A percentile compares a stretch with the other conserved stretches of the same genome.
These are phyloP conservation scores for Sphaeramia orbicularis DNA, from an alignment of 2,797 vertebrate genomes.

Conservation along the genomic window DNA sequence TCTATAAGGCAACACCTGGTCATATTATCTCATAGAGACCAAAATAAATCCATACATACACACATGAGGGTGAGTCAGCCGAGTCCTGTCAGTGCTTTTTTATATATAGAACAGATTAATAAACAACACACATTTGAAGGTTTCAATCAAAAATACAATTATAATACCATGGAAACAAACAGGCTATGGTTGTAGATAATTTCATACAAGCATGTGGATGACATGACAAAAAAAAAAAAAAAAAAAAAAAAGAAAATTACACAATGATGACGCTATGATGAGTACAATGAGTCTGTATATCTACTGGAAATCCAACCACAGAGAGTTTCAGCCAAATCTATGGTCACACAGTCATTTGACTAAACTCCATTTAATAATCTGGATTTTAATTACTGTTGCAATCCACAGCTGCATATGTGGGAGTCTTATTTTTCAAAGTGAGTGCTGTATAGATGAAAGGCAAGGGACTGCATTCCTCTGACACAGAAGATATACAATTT, in stretches of 20 bases:
- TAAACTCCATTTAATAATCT: constrained; percentile 31
- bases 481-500: constrained; percentile 57
- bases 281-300: background rate
- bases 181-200: background rate
- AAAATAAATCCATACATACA: constrained; percentile 33
- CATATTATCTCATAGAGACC: constrained; percentile 43
- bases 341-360: constrained; percentile 45
- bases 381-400: constrained; percentile 42
- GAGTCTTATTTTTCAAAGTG: constrained; percentile 19
- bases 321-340: constrained; percentile 40
- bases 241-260: background rate
- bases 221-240: background rate
- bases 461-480: constrained; percentile 39
- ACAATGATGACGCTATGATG: constrained; percentile 7
- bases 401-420: constrained; percentile 12
- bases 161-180: background rate
- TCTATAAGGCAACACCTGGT: constrained; percentile 53
- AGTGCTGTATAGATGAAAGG: constrained; percentile 17
- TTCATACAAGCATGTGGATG: background rate
- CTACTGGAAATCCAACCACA: constrained; percentile 53
- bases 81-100: background rate
- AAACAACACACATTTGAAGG: background rate
- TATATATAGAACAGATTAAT: constrained; percentile 28
- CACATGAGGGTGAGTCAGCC: background rate
- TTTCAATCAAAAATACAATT: background rate